Base-by-base conservation (phyloP, 2,113 vertebrate species). In the Otolemur garnettii region DNA sequence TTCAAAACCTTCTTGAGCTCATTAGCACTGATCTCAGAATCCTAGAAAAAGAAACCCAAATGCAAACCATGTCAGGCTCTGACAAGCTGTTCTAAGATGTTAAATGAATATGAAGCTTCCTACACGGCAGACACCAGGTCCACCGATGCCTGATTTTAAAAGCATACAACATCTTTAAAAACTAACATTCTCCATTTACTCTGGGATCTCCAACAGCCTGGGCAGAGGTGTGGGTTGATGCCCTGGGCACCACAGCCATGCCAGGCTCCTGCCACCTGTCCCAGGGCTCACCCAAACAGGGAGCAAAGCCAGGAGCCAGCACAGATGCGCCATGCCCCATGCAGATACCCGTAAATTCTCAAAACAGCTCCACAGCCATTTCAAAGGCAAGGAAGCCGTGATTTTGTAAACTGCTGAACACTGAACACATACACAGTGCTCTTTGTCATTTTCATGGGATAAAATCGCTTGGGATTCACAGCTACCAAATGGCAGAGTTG, bases 1-100 rank as follows among this genome's bases (percentile, higher is more conserved):
- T 99, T 99, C 86, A 99, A 95, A 96, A 99, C 98, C n/a, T 89
- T 98, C 93, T 74, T 98, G 90, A 99, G 99, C 92, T 99, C 98
- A 60, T 0, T 3, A 0, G 98, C 99, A 77, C 98, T 98, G 90
- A 99, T 98, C 97, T 99, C 99, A 92, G 98, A 98, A 91, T 99
- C 99, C 99, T 99, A 96, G 90, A 95, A 88, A 95, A 68, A 96
- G 93, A 91, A 96, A 96, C 94, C 45, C n/a, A 53, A 81, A 94
- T 1, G 22, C 7, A 30, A 14, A 64, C 85, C 0, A 74, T 0
- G 3, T 78, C n/a, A 68, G 66, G 13, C 28, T 28, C 75, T 14
- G 33, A 19, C 28, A 5, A 62, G 45, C 6, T 5, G 19, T 60
- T 86, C 72, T 42, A 74, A n/a, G n/a, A 77, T 12, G 1, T 35